A percentile compares a stretch with the other conserved stretches of the same genome.
Conservation (phyloP, 2,797 vertebrate genomes). For the Manis pentadactyla region DNA sequence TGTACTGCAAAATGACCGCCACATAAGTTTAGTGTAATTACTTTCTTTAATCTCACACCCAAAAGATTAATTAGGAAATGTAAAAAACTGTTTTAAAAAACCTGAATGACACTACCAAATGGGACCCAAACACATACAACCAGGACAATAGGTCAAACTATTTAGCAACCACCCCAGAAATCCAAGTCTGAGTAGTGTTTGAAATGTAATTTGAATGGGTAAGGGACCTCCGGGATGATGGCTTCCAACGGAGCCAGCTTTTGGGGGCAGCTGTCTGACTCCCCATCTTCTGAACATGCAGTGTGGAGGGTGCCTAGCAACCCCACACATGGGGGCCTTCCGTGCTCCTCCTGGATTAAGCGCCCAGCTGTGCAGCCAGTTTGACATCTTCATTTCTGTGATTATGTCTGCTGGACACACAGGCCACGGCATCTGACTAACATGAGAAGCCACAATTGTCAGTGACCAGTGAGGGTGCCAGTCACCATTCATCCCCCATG, state of each 20-base stretch:
- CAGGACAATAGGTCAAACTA: neutral
- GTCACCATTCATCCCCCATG: slow-evolving; percentile 80
- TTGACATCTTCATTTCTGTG: slow-evolving; percentile 89
- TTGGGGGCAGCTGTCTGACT: slow-evolving; percentile 62
- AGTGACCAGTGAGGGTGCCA: slow-evolving; percentile 87
- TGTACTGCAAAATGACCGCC: neutral
- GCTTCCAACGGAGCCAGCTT: neutral
- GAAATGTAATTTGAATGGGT: too few relatives aligned
- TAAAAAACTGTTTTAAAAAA: neutral
- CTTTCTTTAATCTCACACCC: neutral
- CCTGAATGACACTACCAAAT: neutral
- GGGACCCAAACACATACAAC: neutral
- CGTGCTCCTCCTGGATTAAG: slow-evolving; percentile 88
- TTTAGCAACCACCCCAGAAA: neutral
- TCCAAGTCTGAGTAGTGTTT: neutral
- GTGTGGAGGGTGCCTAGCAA: neutral
- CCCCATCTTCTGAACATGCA: slow-evolving; percentile 71
- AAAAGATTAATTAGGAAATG: neutral
- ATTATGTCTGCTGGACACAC: slow-evolving; percentile 79
- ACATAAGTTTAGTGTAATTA: neutral
- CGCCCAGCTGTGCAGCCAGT: slow-evolving; percentile 81
- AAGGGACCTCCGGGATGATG: neutral
- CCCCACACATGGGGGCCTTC: slow-evolving; percentile 39
- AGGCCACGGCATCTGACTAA: slow-evolving; percentile 86
- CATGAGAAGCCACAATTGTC: slow-evolving; percentile 84